Base-by-base conservation (phyloP, 2,113 vertebrate species). In the Tonatia bakeri region DNA sequence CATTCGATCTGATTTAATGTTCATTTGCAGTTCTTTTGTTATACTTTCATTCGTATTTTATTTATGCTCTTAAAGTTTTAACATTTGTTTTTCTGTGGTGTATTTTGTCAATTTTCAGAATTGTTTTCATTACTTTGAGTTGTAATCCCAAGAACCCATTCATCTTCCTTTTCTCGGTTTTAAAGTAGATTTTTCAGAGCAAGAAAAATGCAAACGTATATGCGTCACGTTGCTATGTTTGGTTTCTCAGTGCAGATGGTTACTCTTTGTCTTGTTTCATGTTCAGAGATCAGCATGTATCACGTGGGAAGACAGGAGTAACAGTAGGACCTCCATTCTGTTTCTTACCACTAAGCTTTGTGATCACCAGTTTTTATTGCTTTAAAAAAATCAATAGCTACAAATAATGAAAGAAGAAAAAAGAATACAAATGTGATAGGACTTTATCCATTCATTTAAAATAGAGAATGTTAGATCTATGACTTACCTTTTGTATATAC, bases 1-100 rank as follows among this genome's bases (percentile, higher is more conserved):
- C 97, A 80, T 96, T 96, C 86, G 40, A 79, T 69, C 87, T 97
- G 95, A 87, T 95, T 89, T 79, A 94, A 50, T 97, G 93, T 98
- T 98, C 50, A 1, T 36, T 98, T 97, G 67, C 80, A 40, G 26
- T 97, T 97, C 40, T 7, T 96, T 96, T 64, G 87, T 94, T 43
- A 95, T 82, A 94, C 7, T 85, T 98, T 97, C 90, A 87, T 97
- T 97, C 33, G 47, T 95, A 84, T 91, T 97, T 97, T 75, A 31
- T 98, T 97, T 96, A 75, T 97, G 47, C 43, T 96, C 87, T 92
- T 94, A 81, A 45, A 91, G 91, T 95, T 65, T 54, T 98, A 97
- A 98, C 98, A 77, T 94, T 96, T 90, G 54, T 84, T 97, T 86
- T 96, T 96, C 89, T 98, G 83, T 97, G 1, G 22, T 96, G 93